Percentiles rank a stretch among this genome's conserved stretches.
phyloP scores from a whole-genome alignment of 2,113 vertebrate genomes.

The Aegypius monachus region DNA sequence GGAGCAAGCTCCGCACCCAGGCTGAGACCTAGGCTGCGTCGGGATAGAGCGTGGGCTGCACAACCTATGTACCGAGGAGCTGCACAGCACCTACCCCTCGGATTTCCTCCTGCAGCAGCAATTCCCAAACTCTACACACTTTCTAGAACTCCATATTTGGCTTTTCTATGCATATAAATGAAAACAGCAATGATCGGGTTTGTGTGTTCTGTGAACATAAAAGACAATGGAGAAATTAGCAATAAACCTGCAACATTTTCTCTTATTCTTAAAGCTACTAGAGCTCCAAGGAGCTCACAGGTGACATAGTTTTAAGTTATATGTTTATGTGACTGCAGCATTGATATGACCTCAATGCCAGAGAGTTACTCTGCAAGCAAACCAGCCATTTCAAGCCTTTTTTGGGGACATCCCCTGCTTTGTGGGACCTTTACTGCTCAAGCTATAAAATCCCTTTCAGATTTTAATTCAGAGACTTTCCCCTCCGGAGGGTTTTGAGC shows the following conservation, averaged over 20 bases:
- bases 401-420: not conserved
- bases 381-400: too few species aligned
- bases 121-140: fast-evolving
- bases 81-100: not conserved
- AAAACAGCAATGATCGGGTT: not conserved
- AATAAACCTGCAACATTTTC: not conserved
- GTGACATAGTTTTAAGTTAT: fast-evolving
- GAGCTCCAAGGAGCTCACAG: fast-evolving
- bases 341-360: fast-evolving
- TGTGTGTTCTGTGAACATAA: not conserved
- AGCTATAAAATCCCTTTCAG: not conserved
- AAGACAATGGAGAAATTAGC: fast-evolving
- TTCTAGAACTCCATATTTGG: not conserved
- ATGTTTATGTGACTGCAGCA: fast-evolving
- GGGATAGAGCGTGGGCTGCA: not conserved
- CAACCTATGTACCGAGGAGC: fast-evolving
- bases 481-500: not conserved
- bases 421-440: too few species aligned
- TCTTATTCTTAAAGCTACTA: not conserved
- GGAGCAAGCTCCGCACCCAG: not conserved
- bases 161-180: fast-evolving
- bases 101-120: not conserved
- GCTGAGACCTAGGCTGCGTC: not conserved
- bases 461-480: not conserved
- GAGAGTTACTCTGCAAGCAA: too few species aligned